Conservation (phyloP, 2,888 invertebrate genomes). For the Ligdia adustata region DNA sequence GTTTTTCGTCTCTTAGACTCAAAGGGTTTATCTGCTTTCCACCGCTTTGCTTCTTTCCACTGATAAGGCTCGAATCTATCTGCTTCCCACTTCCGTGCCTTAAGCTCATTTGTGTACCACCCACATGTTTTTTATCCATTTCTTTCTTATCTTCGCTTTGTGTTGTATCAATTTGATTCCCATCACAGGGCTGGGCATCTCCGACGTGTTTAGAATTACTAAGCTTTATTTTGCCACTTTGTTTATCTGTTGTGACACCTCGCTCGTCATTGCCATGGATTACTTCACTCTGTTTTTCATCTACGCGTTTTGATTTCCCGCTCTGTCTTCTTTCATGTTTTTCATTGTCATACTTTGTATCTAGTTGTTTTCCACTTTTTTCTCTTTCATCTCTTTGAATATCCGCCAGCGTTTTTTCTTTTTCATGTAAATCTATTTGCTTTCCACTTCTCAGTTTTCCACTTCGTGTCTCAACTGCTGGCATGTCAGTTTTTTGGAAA, state of each 20-base stretch:
- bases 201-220: too few species aligned
- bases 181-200: too few species aligned
- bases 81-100: constrained; percentile 1
- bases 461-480: neutral
- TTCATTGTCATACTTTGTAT: neutral
- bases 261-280: too few species aligned
- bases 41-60: neutral
- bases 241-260: too few species aligned
- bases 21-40: neutral
- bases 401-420: neutral
- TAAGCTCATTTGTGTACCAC: constrained; percentile 1
- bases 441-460: neutral
- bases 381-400: neutral
- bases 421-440: neutral
- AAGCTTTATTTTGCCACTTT: too few species aligned
- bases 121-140: neutral
- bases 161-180: neutral
- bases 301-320: neutral
- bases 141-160: neutral
- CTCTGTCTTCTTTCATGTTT: neutral
- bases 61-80: neutral
- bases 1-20: neutral
- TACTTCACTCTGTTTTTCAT: too few species aligned
- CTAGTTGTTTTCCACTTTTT: neutral
- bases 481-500: neutral